Evolutionary conservation across 1,140 invertebrate genomes (phyloP), one percentile per base, ranked within the genome.

Genomic region (Nilaparvata lugens): DNA sequence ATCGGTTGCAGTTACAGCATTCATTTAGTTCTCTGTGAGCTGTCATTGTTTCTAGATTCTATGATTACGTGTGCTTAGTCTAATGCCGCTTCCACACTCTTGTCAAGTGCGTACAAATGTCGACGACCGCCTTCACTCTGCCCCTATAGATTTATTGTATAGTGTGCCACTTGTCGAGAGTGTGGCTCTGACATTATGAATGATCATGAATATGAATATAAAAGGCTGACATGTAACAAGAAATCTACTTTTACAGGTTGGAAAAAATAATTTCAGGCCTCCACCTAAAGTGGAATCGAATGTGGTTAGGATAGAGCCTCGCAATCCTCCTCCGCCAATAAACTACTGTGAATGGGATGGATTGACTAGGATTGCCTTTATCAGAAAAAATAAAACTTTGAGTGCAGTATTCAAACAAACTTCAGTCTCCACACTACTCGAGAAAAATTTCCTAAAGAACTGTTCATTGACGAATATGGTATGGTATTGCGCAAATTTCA

Each of bases 311-410:
- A 87, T 99, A 71, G 96, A 99, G 74, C 97, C 96, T 4, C 84
- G 87, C 70, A 96, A 96, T 80, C 97, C 97, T 52, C 92, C 95
- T 35, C 96, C 96, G 24, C 86, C 92, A 11, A 91, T 99, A 24
- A 95, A 97, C 74, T 99, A 95, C 74, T 86, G 87, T 66, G 95
- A 98, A 80, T 99, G 95, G 96, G 97, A 99, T 82, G 94, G 94
- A 7, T 75, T 99, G 16, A 91, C 96, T 0, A 81, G 96, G 69
- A 94, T 98, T 65, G 91, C 87, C 23, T 99, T 99, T 77, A 81
- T 88, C 0, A 81, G 97, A 64, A 99, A 99, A 76, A 99, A 98
- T 71, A 97, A 95, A 79, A 96, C 91, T 2, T 72, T 97, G 7
- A 75, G 82, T 48, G 89, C 93, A 9, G 82, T 83, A 54, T 96